Conservation (phyloP, 2,797 vertebrate species). For the Gallirallus australis region DNA sequence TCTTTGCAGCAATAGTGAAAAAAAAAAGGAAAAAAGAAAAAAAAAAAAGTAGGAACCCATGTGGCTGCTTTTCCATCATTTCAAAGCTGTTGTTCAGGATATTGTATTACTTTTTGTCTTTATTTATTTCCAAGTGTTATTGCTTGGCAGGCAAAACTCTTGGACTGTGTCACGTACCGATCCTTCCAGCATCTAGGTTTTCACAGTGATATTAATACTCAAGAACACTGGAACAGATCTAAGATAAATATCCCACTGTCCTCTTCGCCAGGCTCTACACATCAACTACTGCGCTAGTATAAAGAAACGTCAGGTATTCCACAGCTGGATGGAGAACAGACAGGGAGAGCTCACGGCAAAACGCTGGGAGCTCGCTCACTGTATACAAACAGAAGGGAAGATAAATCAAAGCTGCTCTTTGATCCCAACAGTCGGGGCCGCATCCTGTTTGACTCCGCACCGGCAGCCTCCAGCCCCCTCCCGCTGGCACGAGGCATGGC, state of each 20-base stretch:
- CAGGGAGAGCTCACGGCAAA: not conserved
- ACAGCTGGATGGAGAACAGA: not conserved
- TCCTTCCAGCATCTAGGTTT: constrained; percentile 37
- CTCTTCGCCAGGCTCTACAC: not conserved
- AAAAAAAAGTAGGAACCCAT: not conserved
- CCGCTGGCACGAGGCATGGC: rapidly evolving
- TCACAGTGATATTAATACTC: constrained; percentile 37
- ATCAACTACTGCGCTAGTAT: not conserved
- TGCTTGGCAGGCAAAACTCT: constrained; percentile 40
- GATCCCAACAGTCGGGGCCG: rapidly evolving
- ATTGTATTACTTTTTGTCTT: constrained; percentile 29
- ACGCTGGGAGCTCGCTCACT: rapidly evolving
- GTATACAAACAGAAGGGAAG: not conserved
- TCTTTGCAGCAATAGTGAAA: not conserved
- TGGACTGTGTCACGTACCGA: not conserved
- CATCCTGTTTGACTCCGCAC: not conserved
- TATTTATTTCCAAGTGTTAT: constrained; percentile 42
- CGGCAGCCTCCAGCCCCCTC: not conserved
- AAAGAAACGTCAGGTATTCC: not conserved
- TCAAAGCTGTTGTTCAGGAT: constrained; percentile 13
- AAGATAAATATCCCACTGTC: constrained; percentile 25
- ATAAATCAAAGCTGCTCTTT: constrained; percentile 24
- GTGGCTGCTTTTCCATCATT: not conserved
- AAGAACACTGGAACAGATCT: constrained; percentile 13
- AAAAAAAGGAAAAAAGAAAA: not conserved